Evolutionary conservation across 2,113 vertebrate species (phyloP).

Genomic region (Opisthocomus hoazin): DNA sequence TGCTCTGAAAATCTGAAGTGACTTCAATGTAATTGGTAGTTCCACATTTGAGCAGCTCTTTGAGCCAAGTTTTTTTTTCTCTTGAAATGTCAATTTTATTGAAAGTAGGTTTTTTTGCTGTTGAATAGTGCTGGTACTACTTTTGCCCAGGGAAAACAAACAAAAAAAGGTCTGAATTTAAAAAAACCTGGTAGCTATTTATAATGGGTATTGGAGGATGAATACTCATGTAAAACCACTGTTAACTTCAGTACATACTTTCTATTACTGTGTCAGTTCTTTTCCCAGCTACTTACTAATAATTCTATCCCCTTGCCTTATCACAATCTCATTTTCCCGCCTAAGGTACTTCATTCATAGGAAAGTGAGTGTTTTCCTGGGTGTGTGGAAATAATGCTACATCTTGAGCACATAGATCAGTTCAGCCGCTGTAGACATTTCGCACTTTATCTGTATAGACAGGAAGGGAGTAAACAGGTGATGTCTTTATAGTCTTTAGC

Average conservation of each 20-base stretch:
- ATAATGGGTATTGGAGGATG: background rate
- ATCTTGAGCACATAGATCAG: background rate
- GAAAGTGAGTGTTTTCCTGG: background rate
- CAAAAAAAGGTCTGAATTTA: background rate
- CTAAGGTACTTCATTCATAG: background rate
- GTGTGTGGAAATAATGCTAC: background rate
- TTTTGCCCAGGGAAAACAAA: background rate
- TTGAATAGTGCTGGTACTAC: background rate
- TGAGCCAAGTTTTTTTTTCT: background rate
- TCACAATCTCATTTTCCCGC: background rate
- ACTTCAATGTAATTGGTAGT: background rate
- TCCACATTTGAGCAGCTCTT: background rate
- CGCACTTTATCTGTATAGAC: background rate
- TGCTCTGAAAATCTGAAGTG: background rate
- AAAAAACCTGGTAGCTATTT: background rate
- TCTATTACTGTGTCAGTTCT: background rate
- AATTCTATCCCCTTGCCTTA: background rate
- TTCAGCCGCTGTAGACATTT: background rate
- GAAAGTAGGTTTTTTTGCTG: background rate
- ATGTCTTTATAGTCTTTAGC: background rate
- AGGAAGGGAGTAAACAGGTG: background rate
- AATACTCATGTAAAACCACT: background rate
- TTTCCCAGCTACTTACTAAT: background rate
- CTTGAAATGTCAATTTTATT: background rate
- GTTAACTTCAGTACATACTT: background rate